phyloP scores from a whole-genome alignment of 2,888 invertebrate species.

The Drosophila meridionalis region DNA sequence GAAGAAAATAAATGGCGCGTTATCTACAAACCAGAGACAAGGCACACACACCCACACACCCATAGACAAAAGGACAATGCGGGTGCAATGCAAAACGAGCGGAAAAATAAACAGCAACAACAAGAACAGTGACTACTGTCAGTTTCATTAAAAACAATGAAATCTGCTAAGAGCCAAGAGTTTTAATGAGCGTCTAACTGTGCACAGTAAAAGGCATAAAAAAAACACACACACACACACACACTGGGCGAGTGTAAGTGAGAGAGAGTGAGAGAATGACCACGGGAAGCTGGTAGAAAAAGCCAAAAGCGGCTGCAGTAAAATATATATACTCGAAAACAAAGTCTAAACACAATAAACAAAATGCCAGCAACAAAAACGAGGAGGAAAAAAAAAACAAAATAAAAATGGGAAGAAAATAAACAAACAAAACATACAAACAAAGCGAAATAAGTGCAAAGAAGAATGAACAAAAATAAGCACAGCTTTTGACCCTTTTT shows the following conservation, averaged over 20 bases:
- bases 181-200: slow-evolving; percentile 78
- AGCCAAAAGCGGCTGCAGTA: slow-evolving; percentile 63
- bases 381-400: slow-evolving; percentile 22
- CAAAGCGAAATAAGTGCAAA: slow-evolving; percentile 39
- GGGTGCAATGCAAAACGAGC: slow-evolving; percentile 68
- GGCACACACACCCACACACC: slow-evolving; percentile 15
- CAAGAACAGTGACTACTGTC: slow-evolving; percentile 56
- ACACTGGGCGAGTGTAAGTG: neutral
- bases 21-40: slow-evolving; percentile 65
- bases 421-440: slow-evolving; percentile 31
- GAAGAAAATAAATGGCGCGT: slow-evolving; percentile 74
- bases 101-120: slow-evolving; percentile 34
- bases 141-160: slow-evolving; percentile 80
- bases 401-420: slow-evolving; percentile 12
- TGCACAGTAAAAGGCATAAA: slow-evolving; percentile 45
- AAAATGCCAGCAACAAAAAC: slow-evolving; percentile 62
- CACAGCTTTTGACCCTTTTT: slow-evolving; percentile 75
- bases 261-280: slow-evolving; percentile 19
- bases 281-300: slow-evolving; percentile 43
- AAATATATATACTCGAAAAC: slow-evolving; percentile 73
- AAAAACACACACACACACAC: slow-evolving; percentile 22
- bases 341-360: slow-evolving; percentile 78
- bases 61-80: slow-evolving; percentile 44
- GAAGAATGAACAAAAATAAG: slow-evolving; percentile 61
- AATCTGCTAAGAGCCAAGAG: slow-evolving; percentile 79